Conservation (phyloP, 2,888 invertebrate species). For the Macaria liturata region DNA sequence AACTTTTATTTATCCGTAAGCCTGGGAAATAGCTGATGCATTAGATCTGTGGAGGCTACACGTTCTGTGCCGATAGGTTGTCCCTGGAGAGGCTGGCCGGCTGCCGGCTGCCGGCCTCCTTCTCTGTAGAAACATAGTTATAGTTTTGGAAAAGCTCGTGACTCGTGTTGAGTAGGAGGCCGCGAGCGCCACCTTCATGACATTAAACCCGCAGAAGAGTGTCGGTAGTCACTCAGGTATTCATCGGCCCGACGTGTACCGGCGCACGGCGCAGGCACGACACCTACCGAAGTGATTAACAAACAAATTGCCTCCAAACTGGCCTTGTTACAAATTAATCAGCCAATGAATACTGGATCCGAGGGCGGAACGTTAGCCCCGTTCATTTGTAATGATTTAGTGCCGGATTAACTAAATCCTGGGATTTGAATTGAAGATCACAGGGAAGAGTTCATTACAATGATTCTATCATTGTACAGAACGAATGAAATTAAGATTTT, state of each 20-base stretch:
- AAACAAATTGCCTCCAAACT: slow-evolving; percentile 32
- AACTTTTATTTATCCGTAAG: slow-evolving; percentile 1
- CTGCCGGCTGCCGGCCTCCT: background rate
- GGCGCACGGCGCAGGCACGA: slow-evolving; percentile 20
- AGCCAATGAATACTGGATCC: slow-evolving; percentile 32
- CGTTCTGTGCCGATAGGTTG: slow-evolving; percentile 4
- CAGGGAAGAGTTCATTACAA: slow-evolving; percentile 23
- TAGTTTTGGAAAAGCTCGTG: too few species aligned
- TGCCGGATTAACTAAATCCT: slow-evolving; percentile 36
- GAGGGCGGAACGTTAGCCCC: slow-evolving; percentile 29
- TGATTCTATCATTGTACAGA: slow-evolving; percentile 16
- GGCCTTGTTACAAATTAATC: slow-evolving; percentile 35
- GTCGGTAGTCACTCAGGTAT: too few species aligned
- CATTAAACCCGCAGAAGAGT: too few species aligned
- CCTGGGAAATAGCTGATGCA: slow-evolving; percentile 9
- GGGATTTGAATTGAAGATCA: slow-evolving; percentile 13
- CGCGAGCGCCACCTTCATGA: too few species aligned
- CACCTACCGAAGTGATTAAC: slow-evolving; percentile 32
- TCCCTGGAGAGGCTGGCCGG: background rate
- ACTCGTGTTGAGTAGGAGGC: too few species aligned
- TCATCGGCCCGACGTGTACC: background rate
- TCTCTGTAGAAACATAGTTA: background rate
- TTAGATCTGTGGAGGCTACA: slow-evolving; percentile 12
- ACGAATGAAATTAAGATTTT: background rate
- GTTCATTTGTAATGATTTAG: slow-evolving; percentile 41